These are phyloP conservation scores for Eretmochelys imbricata DNA, from an alignment of 2,113 vertebrate species.

Conservation along the genomic window DNA sequence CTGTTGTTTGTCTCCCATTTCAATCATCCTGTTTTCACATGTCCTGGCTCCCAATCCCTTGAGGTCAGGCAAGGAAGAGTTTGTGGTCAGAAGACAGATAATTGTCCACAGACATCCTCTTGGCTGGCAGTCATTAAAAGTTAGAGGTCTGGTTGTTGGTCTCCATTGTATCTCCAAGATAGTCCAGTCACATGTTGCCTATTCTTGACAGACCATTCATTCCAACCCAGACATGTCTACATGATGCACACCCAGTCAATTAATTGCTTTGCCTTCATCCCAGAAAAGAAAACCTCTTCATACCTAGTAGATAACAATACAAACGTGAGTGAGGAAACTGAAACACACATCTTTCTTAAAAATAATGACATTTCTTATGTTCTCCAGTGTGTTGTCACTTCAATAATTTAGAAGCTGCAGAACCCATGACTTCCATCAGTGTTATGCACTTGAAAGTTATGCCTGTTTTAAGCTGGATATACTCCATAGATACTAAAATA, in stretches of 20 bases:
- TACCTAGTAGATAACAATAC: not conserved
- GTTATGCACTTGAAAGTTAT: not conserved
- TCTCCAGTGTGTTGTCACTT: not conserved
- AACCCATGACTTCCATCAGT: not conserved
- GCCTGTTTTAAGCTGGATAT: not conserved
- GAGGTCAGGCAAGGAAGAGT: too few relatives aligned
- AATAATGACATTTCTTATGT: not conserved
- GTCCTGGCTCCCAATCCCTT: too few relatives aligned
- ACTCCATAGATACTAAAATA: not conserved
- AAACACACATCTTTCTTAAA: not conserved
- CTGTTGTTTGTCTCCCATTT: too few relatives aligned
- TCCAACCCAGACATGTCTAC: not conserved
- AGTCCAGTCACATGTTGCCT: not conserved
- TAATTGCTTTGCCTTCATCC: not conserved
- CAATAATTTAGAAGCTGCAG: not conserved
- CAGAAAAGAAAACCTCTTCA: not conserved
- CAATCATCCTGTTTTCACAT: too few relatives aligned
- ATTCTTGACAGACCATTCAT: not conserved
- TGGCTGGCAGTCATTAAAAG: not conserved
- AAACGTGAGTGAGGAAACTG: not conserved
- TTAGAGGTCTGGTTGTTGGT: not conserved
- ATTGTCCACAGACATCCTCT: too few relatives aligned
- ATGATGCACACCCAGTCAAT: not conserved
- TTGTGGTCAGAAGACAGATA: too few relatives aligned
- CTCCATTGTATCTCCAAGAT: not conserved